Percentiles rank a stretch among this genome's conserved stretches.
These are phyloP conservation scores for Corythornis madagascariensis DNA, from an alignment of 2,113 vertebrate species.

Conservation along the genomic window DNA sequence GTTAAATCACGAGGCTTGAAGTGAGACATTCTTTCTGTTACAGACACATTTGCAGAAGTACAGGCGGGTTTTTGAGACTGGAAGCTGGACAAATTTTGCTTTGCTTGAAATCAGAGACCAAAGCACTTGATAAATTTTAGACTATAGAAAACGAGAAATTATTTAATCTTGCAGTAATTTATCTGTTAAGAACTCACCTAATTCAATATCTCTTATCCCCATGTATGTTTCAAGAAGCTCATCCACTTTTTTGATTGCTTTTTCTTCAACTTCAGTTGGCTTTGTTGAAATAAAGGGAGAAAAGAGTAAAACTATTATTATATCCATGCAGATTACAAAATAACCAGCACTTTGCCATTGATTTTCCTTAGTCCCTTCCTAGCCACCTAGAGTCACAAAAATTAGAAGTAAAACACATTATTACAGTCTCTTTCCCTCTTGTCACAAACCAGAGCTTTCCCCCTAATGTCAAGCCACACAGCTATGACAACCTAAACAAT, in stretches of 20 bases:
- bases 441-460: neutral
- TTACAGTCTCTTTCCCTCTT: neutral
- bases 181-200: conserved; percentile 81
- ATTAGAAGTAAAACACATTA: neutral
- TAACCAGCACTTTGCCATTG: neutral
- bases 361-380: neutral
- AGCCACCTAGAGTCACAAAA: neutral
- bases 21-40: neutral
- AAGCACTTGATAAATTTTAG: neutral
- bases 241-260: conserved; percentile 91
- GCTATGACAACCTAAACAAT: neutral
- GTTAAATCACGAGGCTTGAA: neutral
- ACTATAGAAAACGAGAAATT: neutral
- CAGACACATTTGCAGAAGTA: neutral
- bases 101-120: neutral
- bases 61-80: neutral
- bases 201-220: conserved; percentile 93
- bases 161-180: neutral
- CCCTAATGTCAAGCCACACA: neutral
- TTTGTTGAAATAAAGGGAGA: conserved; percentile 63
- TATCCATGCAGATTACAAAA: neutral
- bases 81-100: neutral
- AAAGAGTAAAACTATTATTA: neutral
- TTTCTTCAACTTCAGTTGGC: conserved; percentile 91
- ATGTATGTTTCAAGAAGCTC: conserved; percentile 96